Base-by-base conservation (phyloP, 2,113 vertebrate genomes). In the Steatornis caripensis region DNA sequence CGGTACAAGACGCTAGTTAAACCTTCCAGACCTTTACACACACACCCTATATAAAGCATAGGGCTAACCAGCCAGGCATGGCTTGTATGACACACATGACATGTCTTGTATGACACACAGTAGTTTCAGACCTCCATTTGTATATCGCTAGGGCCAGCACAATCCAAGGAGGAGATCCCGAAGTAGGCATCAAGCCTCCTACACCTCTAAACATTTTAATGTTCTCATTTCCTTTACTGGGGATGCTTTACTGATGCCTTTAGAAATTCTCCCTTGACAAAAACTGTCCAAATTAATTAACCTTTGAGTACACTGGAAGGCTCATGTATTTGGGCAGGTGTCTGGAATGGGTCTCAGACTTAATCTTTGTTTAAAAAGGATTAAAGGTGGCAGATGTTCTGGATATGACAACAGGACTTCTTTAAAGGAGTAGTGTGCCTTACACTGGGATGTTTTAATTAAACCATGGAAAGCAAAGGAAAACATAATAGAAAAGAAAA, bases 41-140 rank as follows among this genome's bases (percentile, higher is more conserved):
- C 4, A 26, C 15, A 12, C 76, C 49, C 34, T 1, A 2, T 19
- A 9, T 5, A 1, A 23, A 45, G 29, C 0, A 9, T 6, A 43
- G 66, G 45, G 27, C 34, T 64, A 45, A 8, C 18, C 34, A 89
- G 53, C 36, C 57, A 39, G 4, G 10, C 30, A 14, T 12, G 26
- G n/a, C n/a, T n/a, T n/a, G n/a, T n/a, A n/a, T n/a, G n/a, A n/a
- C 41, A 34, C 37, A 6, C 39, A 21, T 2, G n/a, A n/a, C n/a
- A n/a, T n/a, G n/a, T n/a, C n/a, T n/a, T n/a, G 1, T 1, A 10
- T 58, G 51, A 64, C 39, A n/a, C 29, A 10, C 36, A 36, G n/a
- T n/a, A 45, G 8, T 5, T 54, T n/a, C 65, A 81, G 36, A 48
- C 1, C 15, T 65, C 27, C 26, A 32, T 34, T 18, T 27, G 11